A percentile compares a stretch with the other conserved stretches of the same genome.
phyloP scores from a whole-genome alignment of 2,113 vertebrate genomes.

The Sigmodon hispidus region DNA sequence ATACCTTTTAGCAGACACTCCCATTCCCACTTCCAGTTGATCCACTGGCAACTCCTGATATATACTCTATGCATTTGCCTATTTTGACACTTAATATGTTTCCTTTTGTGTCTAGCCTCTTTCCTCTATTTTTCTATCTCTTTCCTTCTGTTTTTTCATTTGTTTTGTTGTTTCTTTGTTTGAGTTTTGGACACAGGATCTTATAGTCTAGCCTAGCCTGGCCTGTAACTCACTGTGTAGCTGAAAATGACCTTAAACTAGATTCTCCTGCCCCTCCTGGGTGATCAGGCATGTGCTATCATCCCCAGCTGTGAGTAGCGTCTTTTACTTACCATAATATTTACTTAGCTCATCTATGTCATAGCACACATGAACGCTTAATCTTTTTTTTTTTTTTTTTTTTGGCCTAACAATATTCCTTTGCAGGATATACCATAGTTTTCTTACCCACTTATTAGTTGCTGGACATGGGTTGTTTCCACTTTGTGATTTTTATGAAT shows the following conservation, averaged over 20 bases:
- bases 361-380: not conserved
- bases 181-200: not conserved
- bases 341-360: not conserved
- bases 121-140: not conserved
- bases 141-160: not conserved
- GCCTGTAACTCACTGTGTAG: not conserved
- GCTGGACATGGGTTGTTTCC: not conserved
- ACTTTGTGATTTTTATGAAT: not conserved
- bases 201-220: not conserved
- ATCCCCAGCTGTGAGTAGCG: not conserved
- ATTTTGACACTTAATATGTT: not conserved
- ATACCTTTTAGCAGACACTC: not conserved
- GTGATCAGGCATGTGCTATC: not conserved
- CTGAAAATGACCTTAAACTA: not conserved
- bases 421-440: not conserved
- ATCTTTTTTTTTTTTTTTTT: constrained; percentile 50
- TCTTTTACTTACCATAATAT: not conserved
- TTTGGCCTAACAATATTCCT: not conserved
- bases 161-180: not conserved
- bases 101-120: not conserved
- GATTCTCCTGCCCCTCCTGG: not conserved
- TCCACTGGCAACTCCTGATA: not conserved
- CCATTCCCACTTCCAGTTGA: not conserved
- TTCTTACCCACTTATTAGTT: not conserved
- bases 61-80: not conserved